Base-by-base conservation (phyloP, 2,797 vertebrate genomes). In the Hafferia zeledoni region DNA sequence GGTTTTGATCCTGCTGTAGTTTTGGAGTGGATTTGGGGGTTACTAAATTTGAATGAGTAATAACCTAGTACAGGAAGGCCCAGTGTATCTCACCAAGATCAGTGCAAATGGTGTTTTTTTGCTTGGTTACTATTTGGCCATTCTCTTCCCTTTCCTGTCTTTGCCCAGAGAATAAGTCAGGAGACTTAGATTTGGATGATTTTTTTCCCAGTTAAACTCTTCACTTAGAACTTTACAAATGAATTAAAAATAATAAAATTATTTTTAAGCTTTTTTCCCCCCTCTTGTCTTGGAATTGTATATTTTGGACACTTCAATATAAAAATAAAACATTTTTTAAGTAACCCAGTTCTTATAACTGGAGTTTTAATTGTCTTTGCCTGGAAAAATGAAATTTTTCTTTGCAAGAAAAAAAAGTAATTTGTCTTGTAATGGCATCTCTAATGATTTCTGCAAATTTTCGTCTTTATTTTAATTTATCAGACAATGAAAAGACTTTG, bases 401-500 rank as follows among this genome's bases (percentile, higher is more conserved):
- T 75, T 52, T 60, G 37, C 7, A 57, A 74, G 31, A 52, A 63
- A 74, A 35, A 35, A 15, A 35, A 22, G 13, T 61, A 24, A 12
- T 49, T 84, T 78, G 9, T 72, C 39, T 59, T 85, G 5, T 59
- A 57, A 17, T 52, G 81, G 10, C 3, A 24, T 63, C 28, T 80
- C 5, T 53, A 68, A 81, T 56, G 7, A 72, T 55, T 77, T 46
- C 33, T 63, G 37, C n/a, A 56, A 47, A 37, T 78, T 63, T 15
- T 78, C 7, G 2, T 59, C 17, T 83, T 85, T 57, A 52, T 53
- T 94, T 82, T 77, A 72, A 78, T 95, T 87, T 78, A 47, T 75
- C 97, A 99, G 99, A 99, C 89, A 99, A 98, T 18, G 99, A 99
- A 94, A 98, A 99, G 97, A 98, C 98, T 79, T 80, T 99, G 87